phyloP scores from a whole-genome alignment of 2,113 vertebrate genomes.

The Odocoileus virginianus region DNA sequence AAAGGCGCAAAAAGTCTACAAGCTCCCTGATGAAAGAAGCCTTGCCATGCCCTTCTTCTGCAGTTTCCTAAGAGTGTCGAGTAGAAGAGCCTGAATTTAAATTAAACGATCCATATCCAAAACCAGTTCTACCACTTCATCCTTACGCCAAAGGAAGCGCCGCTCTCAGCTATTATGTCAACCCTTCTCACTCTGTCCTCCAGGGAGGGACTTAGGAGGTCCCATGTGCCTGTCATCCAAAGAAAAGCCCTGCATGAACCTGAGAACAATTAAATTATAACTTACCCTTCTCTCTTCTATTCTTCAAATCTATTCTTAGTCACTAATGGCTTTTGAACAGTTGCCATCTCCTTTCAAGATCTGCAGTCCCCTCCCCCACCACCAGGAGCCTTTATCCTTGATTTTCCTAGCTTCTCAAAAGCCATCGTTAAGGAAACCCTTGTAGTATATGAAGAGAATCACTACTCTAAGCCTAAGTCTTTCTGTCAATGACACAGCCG shows the following conservation, averaged over 20 bases:
- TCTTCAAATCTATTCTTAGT: background rate
- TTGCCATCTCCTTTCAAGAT: background rate
- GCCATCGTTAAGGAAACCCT: background rate
- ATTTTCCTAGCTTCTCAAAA: background rate
- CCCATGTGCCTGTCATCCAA: background rate
- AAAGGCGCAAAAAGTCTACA: constrained; percentile 39
- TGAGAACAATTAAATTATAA: background rate
- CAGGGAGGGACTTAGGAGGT: background rate
- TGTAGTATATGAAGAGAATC: accelerated
- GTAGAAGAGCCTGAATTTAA: constrained; percentile 25
- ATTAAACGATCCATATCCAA: background rate
- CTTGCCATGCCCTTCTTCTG: background rate
- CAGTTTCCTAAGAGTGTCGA: background rate
- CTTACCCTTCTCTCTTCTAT: background rate
- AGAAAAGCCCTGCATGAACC: background rate
- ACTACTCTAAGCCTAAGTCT: background rate
- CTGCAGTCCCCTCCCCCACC: background rate
- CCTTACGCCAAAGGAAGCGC: background rate
- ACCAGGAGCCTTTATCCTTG: background rate
- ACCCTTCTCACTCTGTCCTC: background rate
- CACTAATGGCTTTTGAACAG: background rate
- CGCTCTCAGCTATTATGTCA: background rate
- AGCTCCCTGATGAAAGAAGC: constrained; percentile 36
- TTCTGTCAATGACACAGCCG: background rate
- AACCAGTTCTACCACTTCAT: background rate